Evolutionary conservation across 2,888 invertebrate genomes (phyloP), one percentile per base, ranked within the genome.

Genomic region (Drosophila formosana): DNA sequence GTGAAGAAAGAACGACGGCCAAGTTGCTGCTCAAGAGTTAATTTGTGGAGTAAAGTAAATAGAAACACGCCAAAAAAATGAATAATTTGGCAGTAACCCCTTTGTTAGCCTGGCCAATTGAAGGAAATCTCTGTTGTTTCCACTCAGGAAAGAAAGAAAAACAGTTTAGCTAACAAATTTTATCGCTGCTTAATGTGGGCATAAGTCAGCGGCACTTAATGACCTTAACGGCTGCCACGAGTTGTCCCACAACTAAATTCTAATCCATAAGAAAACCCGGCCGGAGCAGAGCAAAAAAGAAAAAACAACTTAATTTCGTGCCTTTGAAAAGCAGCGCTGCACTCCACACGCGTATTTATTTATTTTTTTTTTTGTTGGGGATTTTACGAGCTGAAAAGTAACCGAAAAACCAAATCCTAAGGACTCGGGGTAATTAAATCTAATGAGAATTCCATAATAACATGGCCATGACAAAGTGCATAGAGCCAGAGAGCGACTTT

Each of bases 381-480:
- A 56, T 73, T 87, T 87, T 88, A 89, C 61, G 82, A 76, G 75
- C 82, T 80, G 68, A 79, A 86, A 87, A 81, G 66, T 74, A 68
- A 68, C 68, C 78, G 57, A 72, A 64, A 53, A 67, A 37, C 55
- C 13, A 62, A 72, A 41, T 61, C 55, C 51, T 28, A 60, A 68
- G 76, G 73, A 72, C 69, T 67, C 53, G 34, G 8, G 69, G 78
- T 79, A 87, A 83, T 86, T 86, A 88, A 86, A 86, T 89, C 87
- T 84, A 79, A 88, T 88, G 77, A 80, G 79, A 81, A 83, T 86
- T 84, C 77, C 89, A 87, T 86, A 88, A 87, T 81, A 86, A 87
- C 75, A 88, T 77, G 74, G 75, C 77, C 78, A 88, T 83, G 81
- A 83, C 86, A 80, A 87, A 84, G 82, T 78, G 70, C 70, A 41